These are phyloP conservation scores for Loripinus fragilis DNA, from an alignment of 2,888 invertebrate genomes.

Conservation along the genomic window DNA sequence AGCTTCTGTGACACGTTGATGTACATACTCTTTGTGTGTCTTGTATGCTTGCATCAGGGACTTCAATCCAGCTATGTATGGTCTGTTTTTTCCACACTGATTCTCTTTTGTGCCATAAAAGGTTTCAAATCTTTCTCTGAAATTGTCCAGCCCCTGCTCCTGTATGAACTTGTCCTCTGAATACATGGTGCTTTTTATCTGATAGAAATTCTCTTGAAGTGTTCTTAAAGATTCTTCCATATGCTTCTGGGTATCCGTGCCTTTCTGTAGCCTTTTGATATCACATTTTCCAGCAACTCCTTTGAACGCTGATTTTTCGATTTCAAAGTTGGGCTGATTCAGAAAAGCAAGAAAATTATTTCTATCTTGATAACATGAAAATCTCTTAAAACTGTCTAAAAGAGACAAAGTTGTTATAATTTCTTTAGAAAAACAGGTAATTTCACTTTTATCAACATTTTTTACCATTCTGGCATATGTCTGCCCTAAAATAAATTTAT, in stretches of 20 bases:
- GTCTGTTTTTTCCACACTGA: no score
- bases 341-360: constrained; percentile 26
- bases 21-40: no score
- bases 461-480: no score
- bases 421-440: no score
- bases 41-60: no score
- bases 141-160: no score
- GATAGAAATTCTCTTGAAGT: constrained; percentile 44
- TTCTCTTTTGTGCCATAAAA: no score
- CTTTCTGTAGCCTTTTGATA: constrained; percentile 15
- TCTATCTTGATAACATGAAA: constrained; percentile 11
- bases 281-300: constrained; percentile 19
- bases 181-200: constrained; percentile 32
- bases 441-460: no score
- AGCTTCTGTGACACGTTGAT: no score
- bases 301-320: constrained; percentile 11
- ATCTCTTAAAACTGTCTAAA: constrained; percentile 37
- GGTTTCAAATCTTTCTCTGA: no score
- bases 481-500: no score
- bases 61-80: no score
- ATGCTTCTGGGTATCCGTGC: constrained; percentile 22
- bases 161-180: constrained; percentile 12
- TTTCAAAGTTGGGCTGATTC: constrained; percentile 15
- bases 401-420: constrained; percentile 34
- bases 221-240: constrained; percentile 26